Conservation (phyloP, 1,140 invertebrate species). For the Drosophila lini region DNA sequence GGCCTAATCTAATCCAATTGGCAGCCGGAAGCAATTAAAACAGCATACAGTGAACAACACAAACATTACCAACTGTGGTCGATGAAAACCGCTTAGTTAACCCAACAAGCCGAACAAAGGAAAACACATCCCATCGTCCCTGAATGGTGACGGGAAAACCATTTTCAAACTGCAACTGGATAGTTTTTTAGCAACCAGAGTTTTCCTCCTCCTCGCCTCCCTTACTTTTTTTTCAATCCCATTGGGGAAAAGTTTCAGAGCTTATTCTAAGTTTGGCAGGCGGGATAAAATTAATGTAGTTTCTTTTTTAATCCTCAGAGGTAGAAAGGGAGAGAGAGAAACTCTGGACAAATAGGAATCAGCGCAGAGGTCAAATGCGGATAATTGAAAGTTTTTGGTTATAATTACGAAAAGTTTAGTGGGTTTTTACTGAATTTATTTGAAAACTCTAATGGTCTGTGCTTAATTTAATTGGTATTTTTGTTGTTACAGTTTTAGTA, state of each 20-base stretch:
- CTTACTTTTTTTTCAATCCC: background rate
- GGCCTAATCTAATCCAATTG: constrained; percentile 48
- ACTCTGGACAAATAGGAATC: constrained; percentile 10
- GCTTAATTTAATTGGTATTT: background rate
- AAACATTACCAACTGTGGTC: constrained; percentile 25
- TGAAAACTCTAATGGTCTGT: background rate
- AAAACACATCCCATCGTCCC: background rate
- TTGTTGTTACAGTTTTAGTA: too few species aligned
- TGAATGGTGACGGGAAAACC: constrained; percentile 14
- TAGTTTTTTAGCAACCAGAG: constrained; percentile 4
- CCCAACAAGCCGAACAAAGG: constrained; percentile 29
- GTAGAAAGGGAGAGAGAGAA: background rate
- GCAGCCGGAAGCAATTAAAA: constrained; percentile 44
- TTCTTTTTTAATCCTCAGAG: constrained; percentile 1
- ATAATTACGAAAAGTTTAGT: constrained; percentile 13
- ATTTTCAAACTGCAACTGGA: constrained; percentile 19
- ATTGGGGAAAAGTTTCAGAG: constrained; percentile 13
- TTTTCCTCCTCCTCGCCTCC: background rate
- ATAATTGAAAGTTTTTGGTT: constrained; percentile 14
- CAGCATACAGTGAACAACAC: constrained; percentile 27
- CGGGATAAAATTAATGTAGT: constrained; percentile 16
- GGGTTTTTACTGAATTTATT: background rate
- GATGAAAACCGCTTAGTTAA: constrained; percentile 38
- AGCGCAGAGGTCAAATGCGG: constrained; percentile 3
- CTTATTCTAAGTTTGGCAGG: constrained; percentile 10